Base-by-base conservation (phyloP, 2,888 invertebrate genomes). In the Calameuta idolon region DNA sequence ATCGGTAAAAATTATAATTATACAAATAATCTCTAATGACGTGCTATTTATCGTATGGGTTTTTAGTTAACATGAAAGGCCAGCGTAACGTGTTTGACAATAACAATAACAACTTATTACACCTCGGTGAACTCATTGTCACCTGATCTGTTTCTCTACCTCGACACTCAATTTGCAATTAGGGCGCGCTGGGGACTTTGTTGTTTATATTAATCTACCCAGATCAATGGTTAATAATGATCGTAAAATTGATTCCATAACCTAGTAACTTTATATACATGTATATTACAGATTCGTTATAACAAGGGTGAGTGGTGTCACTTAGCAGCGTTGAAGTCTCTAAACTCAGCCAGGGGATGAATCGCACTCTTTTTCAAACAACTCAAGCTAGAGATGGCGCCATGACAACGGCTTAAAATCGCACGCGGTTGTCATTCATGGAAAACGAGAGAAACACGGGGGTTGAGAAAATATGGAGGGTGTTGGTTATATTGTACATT, bases 401-500 rank as follows among this genome's bases (percentile, higher is more conserved):
- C 31, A 33, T 71, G 71, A 71, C 71, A 71, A 23, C 71, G 71
- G 1, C 71, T 71, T 71, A 71, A 71, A 34, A 34, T 71, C 31
- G 71, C 31, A 71, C 71, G 71, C 31, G 23, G 71, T n/a, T 34
- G 71, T 34, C 71, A 33, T 71, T 71, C 33, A 71, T 9, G 71
- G 31, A 71, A 34, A 31, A 82, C 80, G 79, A 79, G 80, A 84
- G 86, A 84, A 83, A 87, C 30, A 74, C 74, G 74, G 37, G 71
- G 74, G 74, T 74, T 74, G 74, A 33, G 75, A 30, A 35, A 35
- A 75, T 75, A 37, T 87, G 81, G 80, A 76, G 82, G 77, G 83
- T 83, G 80, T 55, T 55, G 55, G 55, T 55, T 84, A 83, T 81
- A 85, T 86, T 83, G 82, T 83, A 91, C 91, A 94, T 95, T 94